Conservation (phyloP, 2,888 invertebrate genomes). For the Molanna angustata region DNA sequence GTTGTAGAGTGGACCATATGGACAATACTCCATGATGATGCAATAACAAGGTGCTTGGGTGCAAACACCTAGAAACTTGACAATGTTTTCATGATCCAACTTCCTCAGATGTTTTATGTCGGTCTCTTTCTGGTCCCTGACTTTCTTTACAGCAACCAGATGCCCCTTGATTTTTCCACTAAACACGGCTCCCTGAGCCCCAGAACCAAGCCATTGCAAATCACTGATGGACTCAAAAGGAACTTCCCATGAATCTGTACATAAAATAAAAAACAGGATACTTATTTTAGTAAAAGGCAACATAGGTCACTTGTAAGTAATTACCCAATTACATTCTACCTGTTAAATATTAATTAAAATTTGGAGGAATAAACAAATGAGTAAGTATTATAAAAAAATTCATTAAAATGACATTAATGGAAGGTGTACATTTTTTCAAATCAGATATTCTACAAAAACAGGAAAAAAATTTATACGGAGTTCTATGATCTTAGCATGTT, state of each 20-base stretch:
- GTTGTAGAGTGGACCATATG: constrained; percentile 91
- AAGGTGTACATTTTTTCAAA: too few relatives aligned
- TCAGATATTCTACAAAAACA: too few relatives aligned
- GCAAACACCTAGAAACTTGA: constrained; percentile 90
- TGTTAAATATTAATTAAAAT: too few relatives aligned
- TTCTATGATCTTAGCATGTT: too few relatives aligned
- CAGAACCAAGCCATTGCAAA: constrained; percentile 88
- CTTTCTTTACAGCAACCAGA: constrained; percentile 95
- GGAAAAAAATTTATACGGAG: too few relatives aligned
- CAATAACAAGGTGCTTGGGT: constrained; percentile 89
- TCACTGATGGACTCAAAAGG: constrained; percentile 87
- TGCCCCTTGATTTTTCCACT: constrained; percentile 79
- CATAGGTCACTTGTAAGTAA: too few relatives aligned
- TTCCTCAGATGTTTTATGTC: constrained; percentile 89
- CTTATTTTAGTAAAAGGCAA: too few relatives aligned
- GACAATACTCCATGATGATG: constrained; percentile 98
- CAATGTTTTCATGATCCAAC: constrained; percentile 93
- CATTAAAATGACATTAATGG: too few relatives aligned
- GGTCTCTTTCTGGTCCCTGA: constrained; percentile 87
- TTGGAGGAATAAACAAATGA: too few relatives aligned
- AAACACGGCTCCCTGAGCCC: constrained; percentile 95
- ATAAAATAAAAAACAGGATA: too few relatives aligned
- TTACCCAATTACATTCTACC: too few relatives aligned
- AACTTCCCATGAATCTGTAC: constrained; percentile 95
- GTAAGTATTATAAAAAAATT: too few relatives aligned